phyloP scores from a whole-genome alignment of 2,797 vertebrate species.

The Trichosurus vulpecula region DNA sequence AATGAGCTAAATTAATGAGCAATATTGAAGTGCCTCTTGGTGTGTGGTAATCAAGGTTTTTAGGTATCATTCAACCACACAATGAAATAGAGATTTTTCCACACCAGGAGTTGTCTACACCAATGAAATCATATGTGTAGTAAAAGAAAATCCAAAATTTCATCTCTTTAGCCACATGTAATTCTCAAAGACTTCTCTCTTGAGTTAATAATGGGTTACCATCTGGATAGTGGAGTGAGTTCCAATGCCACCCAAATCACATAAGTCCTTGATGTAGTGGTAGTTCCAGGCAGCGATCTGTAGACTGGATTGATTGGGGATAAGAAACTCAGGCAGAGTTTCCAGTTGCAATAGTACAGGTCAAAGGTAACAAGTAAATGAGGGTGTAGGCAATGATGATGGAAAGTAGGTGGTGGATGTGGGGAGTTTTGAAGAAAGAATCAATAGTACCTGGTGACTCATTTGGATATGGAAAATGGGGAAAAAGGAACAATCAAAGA shows the following conservation, averaged over 20 bases:
- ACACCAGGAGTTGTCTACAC: not conserved
- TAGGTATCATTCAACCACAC: not conserved
- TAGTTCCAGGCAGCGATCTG: not conserved
- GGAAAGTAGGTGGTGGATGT: not conserved
- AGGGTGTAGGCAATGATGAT: not conserved
- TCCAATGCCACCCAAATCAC: not conserved
- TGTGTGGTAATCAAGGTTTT: not conserved
- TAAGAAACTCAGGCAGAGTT: not conserved
- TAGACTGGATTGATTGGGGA: not conserved
- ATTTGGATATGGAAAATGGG: not conserved
- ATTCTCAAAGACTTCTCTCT: not conserved
- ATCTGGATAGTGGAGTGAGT: not conserved
- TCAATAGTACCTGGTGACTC: not conserved
- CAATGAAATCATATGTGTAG: not conserved
- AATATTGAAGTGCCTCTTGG: not conserved
- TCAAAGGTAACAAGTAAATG: not conserved
- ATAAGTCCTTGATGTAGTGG: not conserved
- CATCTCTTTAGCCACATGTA: not conserved
- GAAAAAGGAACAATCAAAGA: slow-evolving; percentile 3
- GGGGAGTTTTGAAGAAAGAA: not conserved
- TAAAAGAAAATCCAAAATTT: not conserved
- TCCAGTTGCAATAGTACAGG: not conserved
- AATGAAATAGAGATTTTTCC: not conserved
- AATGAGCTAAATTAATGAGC: not conserved
- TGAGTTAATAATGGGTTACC: not conserved